A percentile compares a stretch with the other conserved stretches of the same genome.
These are phyloP conservation scores for Apteryx owenii DNA, from an alignment of 2,113 vertebrate genomes.

Conservation along the genomic window DNA sequence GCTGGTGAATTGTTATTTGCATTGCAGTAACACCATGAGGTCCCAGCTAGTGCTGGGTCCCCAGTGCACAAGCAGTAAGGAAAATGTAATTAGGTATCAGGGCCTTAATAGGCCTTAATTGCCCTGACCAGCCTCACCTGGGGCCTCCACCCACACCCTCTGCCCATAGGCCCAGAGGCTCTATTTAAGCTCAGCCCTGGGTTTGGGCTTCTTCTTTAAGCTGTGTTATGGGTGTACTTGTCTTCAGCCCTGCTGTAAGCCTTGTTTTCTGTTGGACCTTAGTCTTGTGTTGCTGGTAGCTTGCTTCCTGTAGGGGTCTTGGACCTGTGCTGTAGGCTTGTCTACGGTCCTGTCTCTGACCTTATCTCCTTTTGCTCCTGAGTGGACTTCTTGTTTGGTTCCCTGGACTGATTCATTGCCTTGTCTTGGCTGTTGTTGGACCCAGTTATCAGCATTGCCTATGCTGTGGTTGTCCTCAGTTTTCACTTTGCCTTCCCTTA, in stretches of 20 bases:
- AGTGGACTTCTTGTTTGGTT: neutral
- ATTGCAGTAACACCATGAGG: neutral
- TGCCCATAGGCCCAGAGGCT: neutral
- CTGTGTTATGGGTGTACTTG: rapidly evolving
- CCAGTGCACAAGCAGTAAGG: neutral
- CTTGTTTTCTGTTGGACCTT: neutral
- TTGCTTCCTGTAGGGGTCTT: neutral
- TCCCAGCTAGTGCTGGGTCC: neutral
- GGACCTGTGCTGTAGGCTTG: neutral
- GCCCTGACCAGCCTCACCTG: neutral
- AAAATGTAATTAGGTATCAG: neutral
- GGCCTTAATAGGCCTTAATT: neutral
- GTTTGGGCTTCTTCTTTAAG: rapidly evolving
- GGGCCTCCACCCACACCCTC: neutral
- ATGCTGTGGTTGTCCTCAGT: neutral
- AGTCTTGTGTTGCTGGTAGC: rapidly evolving
- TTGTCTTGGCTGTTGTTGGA: neutral
- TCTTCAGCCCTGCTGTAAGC: rapidly evolving
- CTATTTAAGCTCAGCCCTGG: neutral
- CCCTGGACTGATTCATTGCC: neutral
- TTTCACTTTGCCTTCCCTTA: neutral
- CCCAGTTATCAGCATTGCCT: rapidly evolving
- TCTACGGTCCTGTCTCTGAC: neutral
- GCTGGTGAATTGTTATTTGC: constrained; percentile 2
- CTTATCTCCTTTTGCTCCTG: neutral